These are phyloP conservation scores for Carollia perspicillata DNA, from an alignment of 2,113 vertebrate species.

Conservation along the genomic window DNA sequence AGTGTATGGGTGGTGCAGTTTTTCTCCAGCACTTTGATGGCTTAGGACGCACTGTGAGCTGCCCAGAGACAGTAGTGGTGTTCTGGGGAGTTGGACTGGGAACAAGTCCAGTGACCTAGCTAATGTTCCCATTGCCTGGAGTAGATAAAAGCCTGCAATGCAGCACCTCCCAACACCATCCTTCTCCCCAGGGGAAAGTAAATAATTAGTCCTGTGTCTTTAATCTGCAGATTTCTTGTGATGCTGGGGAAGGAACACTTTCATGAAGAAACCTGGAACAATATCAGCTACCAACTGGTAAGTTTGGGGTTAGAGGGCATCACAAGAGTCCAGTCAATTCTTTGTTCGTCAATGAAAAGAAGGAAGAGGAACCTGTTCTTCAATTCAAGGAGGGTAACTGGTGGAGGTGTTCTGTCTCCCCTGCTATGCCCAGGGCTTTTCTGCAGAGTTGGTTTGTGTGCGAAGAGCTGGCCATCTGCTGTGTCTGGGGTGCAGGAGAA, in stretches of 20 bases:
- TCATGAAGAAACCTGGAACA: background rate
- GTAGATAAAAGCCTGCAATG: background rate
- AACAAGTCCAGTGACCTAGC: background rate
- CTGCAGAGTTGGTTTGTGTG: background rate
- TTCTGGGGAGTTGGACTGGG: background rate
- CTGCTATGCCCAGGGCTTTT: background rate
- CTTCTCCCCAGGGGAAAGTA: background rate
- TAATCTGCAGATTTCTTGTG: background rate
- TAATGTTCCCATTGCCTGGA: background rate
- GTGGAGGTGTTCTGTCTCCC: background rate
- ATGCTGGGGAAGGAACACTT: background rate
- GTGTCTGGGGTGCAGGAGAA: background rate
- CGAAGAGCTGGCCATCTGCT: background rate
- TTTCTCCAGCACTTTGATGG: background rate
- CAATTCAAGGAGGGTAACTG: background rate
- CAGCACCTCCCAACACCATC: background rate
- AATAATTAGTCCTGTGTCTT: background rate
- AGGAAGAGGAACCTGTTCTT: background rate
- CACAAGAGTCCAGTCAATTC: background rate
- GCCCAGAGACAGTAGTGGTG: background rate
- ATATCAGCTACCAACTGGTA: background rate
- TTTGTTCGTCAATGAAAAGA: background rate
- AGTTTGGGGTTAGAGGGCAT: background rate
- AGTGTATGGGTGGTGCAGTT: background rate
- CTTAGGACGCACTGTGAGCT: background rate